Base-by-base conservation (phyloP, 1,140 invertebrate species). In the Apis cerana region DNA sequence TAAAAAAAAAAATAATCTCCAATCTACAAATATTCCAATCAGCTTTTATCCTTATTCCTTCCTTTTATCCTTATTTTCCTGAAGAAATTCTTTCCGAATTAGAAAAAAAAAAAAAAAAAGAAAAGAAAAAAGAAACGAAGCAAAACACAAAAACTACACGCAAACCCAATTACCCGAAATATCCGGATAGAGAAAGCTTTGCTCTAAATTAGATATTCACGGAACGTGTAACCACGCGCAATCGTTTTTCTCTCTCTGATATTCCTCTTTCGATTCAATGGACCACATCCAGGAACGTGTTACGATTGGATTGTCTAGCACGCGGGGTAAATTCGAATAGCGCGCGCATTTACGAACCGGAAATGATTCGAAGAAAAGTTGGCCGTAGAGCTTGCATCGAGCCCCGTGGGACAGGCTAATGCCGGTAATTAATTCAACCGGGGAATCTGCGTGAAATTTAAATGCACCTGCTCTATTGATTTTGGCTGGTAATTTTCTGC, bases 381-480 rank as follows among this genome's bases (percentile, higher is more conserved):
- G 50, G 23, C 10, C 54, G 8, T 54, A 59, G 27, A 75, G 27
- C n/a, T 33, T 23, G 52, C 33, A 64, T 0, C 19, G 21, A 48
- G 43, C 21, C 62, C n/a, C 19, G 12, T 43, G 71, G 19, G 72
- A 23, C 58, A 68, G 17, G 48, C 62, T 75, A 68, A 75, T 67
- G 80, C 62, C 76, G 71, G 81, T 88, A 88, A 88, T 87, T 87
- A 84, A 88, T 87, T 87, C 78, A 84, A 72, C 59, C 21, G 75
- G 65, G 12, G 59, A 85, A 88, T 74, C 71, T 75, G 83, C 78
- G 83, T 87, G 74, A 88, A 88, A 88, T 88, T 87, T 87, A 84
- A 87, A 88, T 85, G 87, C 75, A 85, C 67, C 82, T 59, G 83
- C 70, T 80, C 56, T 79, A 88, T 88, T 75, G 87, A 88, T 88